These are phyloP conservation scores for Agapostemon virescens DNA, from an alignment of 2,888 invertebrate genomes.

Conservation along the genomic window DNA sequence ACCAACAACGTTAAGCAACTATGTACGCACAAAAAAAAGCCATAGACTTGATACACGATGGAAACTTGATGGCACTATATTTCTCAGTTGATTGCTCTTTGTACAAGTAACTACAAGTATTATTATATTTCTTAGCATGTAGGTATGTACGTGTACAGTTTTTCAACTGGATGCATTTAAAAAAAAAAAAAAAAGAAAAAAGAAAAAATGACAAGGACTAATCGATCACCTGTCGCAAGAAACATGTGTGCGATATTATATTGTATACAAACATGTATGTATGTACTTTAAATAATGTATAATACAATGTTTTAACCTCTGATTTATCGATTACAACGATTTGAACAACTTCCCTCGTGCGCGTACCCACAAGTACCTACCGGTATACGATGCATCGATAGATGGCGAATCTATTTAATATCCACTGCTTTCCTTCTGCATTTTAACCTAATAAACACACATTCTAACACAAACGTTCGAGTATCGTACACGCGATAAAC, in stretches of 20 bases:
- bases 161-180: background rate
- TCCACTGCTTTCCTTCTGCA: background rate
- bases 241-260: background rate
- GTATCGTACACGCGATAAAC: no score
- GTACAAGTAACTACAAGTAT: background rate
- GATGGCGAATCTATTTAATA: no score
- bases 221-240: no score
- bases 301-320: no score
- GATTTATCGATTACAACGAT: background rate
- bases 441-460: background rate
- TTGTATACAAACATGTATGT: background rate
- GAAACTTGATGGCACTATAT: background rate
- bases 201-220: background rate
- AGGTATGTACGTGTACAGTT: background rate
- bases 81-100: background rate
- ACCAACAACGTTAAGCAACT: background rate
- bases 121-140: background rate
- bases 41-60: background rate
- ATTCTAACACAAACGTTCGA: no score
- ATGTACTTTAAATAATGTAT: background rate
- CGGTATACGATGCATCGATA: background rate
- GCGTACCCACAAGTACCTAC: no score
- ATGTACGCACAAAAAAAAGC: constrained; percentile 12
- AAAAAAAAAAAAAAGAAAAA: no score
- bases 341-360: background rate